Evolutionary conservation across 2,888 invertebrate genomes (phyloP).

Genomic region (Xestia xanthographa): DNA sequence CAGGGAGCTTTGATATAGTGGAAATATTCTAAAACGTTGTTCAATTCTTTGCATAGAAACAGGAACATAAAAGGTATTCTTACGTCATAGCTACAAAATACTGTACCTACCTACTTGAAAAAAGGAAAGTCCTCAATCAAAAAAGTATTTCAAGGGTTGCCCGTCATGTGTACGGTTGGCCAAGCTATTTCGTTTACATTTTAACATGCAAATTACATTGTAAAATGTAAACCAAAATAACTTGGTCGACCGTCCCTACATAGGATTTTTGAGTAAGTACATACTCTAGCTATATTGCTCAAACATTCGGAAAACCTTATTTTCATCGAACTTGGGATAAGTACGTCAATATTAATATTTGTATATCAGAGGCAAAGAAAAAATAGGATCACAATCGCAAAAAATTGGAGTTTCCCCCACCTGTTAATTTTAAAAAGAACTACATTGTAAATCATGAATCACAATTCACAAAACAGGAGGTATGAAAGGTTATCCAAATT

Average conservation of each 20-base stretch:
- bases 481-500: neutral
- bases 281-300: constrained; percentile 18
- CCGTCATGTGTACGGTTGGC: neutral
- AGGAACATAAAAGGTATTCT: neutral
- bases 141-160: neutral
- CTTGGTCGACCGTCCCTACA: neutral
- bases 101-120: neutral
- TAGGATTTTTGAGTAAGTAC: constrained; percentile 7
- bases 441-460: neutral
- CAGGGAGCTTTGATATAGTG: neutral
- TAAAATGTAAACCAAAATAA: too few relatives aligned
- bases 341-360: constrained; percentile 23
- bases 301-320: constrained; percentile 30
- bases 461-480: neutral
- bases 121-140: constrained; percentile 1
- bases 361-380: neutral
- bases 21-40: neutral
- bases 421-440: neutral
- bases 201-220: too few relatives aligned
- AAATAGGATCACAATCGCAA: neutral
- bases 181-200: too few relatives aligned
- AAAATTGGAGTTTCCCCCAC: neutral
- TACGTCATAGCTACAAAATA: neutral
- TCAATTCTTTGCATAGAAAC: neutral
- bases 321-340: constrained; percentile 5